Conservation (phyloP, 2,113 vertebrate species). For the Microcebus griseorufus region DNA sequence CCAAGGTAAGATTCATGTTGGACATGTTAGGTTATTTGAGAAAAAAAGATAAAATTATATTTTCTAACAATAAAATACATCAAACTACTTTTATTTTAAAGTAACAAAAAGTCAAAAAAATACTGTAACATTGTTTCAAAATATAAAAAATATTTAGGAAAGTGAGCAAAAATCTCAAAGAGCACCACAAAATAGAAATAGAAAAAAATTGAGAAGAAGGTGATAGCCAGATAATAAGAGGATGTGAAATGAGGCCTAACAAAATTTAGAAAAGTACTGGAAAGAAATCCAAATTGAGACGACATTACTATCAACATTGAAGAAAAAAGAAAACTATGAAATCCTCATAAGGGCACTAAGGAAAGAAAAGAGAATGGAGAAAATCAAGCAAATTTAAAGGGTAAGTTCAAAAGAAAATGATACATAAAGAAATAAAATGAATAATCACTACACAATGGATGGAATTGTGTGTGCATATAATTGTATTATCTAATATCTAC, state of each 20-base stretch:
- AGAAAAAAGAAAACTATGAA: background rate
- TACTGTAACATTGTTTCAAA: background rate
- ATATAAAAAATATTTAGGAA: background rate
- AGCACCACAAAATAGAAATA: background rate
- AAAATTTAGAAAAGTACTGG: background rate
- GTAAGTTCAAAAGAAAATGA: background rate
- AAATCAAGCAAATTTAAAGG: background rate
- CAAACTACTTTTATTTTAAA: background rate
- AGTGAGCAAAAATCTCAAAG: background rate
- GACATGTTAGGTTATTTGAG: background rate
- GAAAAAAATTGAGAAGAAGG: background rate
- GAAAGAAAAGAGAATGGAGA: background rate
- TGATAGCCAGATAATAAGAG: background rate
- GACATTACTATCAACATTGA: background rate
- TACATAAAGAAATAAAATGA: background rate
- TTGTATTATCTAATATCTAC: background rate
- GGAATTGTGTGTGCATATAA: background rate
- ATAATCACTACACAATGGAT: background rate
- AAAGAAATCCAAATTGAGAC: background rate
- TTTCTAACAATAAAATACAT: background rate
- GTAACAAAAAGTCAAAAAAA: background rate
- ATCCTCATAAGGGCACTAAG: background rate
- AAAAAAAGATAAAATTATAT: background rate
- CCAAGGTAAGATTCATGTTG: background rate
- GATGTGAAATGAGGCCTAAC: background rate